Evolutionary conservation across 2,888 invertebrate species (phyloP).

Genomic region (Coenonympha glycerion): DNA sequence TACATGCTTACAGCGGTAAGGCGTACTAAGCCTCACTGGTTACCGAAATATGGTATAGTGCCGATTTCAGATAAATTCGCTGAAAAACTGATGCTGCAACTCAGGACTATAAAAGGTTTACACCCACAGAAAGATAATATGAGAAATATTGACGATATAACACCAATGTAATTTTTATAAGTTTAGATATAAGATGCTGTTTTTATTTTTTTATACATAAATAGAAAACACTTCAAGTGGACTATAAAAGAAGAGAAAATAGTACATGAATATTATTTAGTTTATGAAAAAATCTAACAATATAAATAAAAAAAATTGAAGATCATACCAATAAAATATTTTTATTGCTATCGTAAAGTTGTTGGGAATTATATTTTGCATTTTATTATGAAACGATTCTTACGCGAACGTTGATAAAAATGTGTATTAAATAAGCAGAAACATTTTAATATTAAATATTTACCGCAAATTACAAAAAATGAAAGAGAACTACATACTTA

Average conservation of each 20-base stretch:
- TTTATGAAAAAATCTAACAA: no score
- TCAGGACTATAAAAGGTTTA: slow-evolving; percentile 36
- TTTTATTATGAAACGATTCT: slow-evolving; percentile 3
- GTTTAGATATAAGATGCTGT: not conserved
- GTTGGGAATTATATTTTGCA: not conserved
- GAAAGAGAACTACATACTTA: no score
- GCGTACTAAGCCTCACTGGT: slow-evolving; percentile 42
- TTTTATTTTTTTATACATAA: not conserved
- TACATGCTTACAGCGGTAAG: slow-evolving; percentile 40
- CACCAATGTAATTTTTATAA: not conserved
- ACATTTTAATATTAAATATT: no score
- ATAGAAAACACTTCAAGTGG: not conserved
- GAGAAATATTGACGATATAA: slow-evolving; percentile 14
- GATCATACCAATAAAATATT: not conserved
- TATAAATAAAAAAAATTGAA: no score
- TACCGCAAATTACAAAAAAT: no score
- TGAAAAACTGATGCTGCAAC: slow-evolving; percentile 43
- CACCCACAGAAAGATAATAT: slow-evolving; percentile 27
- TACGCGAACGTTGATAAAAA: no score
- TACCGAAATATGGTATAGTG: slow-evolving; percentile 52
- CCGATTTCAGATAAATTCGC: slow-evolving; percentile 52
- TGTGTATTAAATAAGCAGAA: not conserved
- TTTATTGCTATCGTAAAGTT: slow-evolving; percentile 1
- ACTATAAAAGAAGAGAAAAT: not conserved
- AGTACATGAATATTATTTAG: no score